A percentile compares a stretch with the other conserved stretches of the same genome.
phyloP scores from a whole-genome alignment of 1,140 invertebrate genomes.

The Platyscapa corneri region DNA sequence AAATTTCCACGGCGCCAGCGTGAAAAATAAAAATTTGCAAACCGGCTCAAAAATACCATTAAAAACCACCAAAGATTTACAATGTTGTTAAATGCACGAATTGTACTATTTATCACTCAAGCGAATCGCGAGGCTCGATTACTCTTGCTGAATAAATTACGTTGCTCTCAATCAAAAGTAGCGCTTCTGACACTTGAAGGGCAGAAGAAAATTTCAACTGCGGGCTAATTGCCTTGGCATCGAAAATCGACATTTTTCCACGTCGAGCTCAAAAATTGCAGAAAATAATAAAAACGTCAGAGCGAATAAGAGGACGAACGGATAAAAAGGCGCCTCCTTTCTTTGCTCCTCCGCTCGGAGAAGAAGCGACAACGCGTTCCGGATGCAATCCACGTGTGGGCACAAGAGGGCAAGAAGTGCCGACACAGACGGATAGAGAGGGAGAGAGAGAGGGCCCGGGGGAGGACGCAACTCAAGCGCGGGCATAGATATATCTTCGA shows the following conservation, averaged over 20 bases:
- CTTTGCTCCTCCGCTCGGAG: background rate
- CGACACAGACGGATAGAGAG: constrained; percentile 18
- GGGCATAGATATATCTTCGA: background rate
- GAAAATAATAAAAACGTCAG: background rate
- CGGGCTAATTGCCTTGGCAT: background rate
- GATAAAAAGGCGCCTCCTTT: constrained; percentile 2
- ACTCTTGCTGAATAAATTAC: background rate
- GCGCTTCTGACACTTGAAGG: background rate
- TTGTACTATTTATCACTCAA: background rate
- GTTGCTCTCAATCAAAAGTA: too few relatives aligned
- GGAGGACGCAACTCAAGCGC: background rate
- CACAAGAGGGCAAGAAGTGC: constrained; percentile 53
- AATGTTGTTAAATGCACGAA: background rate
- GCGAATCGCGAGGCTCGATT: background rate
- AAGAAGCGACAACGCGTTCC: constrained; percentile 30
- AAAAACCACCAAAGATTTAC: background rate
- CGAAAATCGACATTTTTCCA: constrained; percentile 22
- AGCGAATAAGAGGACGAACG: constrained; percentile 13
- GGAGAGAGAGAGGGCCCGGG: background rate
- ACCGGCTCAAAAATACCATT: too few relatives aligned
- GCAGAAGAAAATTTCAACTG: background rate
- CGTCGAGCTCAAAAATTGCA: constrained; percentile 8
- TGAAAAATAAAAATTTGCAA: too few relatives aligned
- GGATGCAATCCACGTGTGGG: constrained; percentile 56
- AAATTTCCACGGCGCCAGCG: too few relatives aligned